A percentile compares a stretch with the other conserved stretches of the same genome.
Evolutionary conservation across 2,888 invertebrate species (phyloP).

Genomic region (Drosophila multiciliata): DNA sequence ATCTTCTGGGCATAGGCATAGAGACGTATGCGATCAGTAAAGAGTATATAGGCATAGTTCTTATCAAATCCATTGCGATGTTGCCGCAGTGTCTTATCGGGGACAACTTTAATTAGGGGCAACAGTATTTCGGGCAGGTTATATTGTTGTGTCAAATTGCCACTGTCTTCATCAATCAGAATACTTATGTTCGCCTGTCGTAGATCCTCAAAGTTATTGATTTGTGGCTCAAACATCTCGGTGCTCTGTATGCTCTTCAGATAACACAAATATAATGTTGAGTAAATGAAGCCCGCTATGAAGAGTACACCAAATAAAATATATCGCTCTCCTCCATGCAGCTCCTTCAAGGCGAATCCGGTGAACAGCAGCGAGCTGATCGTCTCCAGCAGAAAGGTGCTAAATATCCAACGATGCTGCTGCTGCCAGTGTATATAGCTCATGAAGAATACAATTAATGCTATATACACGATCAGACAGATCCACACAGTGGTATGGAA

Average conservation of each 20-base stretch:
- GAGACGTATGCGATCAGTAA: constrained; percentile 64
- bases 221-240: constrained; percentile 64
- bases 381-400: constrained; percentile 64
- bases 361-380: constrained; percentile 59
- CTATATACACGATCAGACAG: constrained; percentile 51
- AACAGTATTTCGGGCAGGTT: constrained; percentile 55
- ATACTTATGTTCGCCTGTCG: constrained; percentile 52
- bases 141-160: constrained; percentile 27
- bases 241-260: constrained; percentile 66
- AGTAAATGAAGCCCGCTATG: constrained; percentile 59
- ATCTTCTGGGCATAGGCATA: constrained; percentile 65
- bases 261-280: constrained; percentile 57
- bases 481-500: constrained; percentile 57
- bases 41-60: constrained; percentile 69
- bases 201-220: constrained; percentile 59
- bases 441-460: constrained; percentile 56
- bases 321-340: constrained; percentile 55
- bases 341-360: constrained; percentile 45
- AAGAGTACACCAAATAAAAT: constrained; percentile 63
- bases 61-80: constrained; percentile 57
- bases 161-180: constrained; percentile 64
- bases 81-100: constrained; percentile 31
- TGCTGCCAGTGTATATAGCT: constrained; percentile 63
- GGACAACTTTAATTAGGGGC: constrained; percentile 48
- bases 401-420: constrained; percentile 55